These are phyloP conservation scores for Centropus unirufus DNA, from an alignment of 2,113 vertebrate genomes.

Conservation along the genomic window DNA sequence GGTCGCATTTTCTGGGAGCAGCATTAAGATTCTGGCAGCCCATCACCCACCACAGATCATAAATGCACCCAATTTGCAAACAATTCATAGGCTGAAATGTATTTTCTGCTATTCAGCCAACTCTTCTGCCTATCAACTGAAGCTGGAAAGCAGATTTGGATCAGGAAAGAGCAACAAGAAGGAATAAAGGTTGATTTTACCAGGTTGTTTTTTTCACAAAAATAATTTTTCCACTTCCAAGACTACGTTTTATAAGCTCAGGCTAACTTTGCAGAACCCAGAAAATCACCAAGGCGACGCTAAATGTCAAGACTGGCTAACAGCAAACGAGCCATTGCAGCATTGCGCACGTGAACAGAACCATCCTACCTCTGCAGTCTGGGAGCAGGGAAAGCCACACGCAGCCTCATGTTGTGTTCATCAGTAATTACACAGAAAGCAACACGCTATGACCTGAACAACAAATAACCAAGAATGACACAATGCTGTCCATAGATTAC, in stretches of 20 bases:
- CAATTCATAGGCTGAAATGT: background rate
- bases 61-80: background rate
- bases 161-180: background rate
- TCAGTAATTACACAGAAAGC: background rate
- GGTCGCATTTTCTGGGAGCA: background rate
- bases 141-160: background rate
- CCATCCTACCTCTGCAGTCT: conserved; percentile 28
- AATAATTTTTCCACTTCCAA: background rate
- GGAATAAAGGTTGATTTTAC: background rate
- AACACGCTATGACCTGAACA: background rate
- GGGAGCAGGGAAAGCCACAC: background rate
- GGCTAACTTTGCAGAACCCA: conserved; percentile 53
- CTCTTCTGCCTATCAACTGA: background rate
- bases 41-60: background rate
- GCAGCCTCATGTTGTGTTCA: background rate
- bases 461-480: background rate
- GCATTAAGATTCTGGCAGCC: background rate
- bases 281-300: conserved; percentile 63
- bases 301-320: conserved; percentile 60
- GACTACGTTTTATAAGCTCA: background rate
- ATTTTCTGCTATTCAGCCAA: background rate
- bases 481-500: background rate
- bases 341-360: background rate
- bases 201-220: background rate
- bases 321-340: conserved; percentile 42